These are phyloP conservation scores for Eciton burchellii DNA, from an alignment of 1,140 invertebrate species.

Conservation along the genomic window DNA sequence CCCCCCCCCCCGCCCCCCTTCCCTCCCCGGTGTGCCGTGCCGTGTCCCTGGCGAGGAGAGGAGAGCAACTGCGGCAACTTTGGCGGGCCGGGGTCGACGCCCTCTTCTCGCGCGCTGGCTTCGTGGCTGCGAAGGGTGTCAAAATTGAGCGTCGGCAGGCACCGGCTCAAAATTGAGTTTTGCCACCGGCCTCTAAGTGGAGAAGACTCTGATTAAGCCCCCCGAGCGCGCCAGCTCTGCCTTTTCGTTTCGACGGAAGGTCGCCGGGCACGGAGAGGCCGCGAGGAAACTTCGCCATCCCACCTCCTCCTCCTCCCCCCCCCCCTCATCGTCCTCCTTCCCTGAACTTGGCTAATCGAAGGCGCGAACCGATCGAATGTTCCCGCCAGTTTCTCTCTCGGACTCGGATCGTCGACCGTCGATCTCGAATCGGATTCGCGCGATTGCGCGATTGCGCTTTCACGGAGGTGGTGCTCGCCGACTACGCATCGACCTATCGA, in stretches of 20 bases:
- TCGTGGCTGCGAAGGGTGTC: conserved; percentile 82
- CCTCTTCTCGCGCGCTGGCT: conserved; percentile 65
- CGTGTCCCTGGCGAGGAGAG: too few relatives aligned
- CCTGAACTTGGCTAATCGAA: conserved; percentile 40
- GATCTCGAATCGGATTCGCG: background rate
- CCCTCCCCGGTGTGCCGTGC: too few relatives aligned
- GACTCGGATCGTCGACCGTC: conserved; percentile 1
- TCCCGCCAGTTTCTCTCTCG: background rate
- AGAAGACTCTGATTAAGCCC: conserved; percentile 84
- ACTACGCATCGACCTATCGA: too few relatives aligned
- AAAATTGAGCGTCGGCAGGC: conserved; percentile 83
- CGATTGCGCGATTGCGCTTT: background rate
- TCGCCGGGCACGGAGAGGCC: conserved; percentile 21
- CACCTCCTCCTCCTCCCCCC: too few relatives aligned
- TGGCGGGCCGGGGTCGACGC: conserved; percentile 50
- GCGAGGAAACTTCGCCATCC: conserved; percentile 43
- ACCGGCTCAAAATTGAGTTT: conserved; percentile 85
- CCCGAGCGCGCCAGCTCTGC: conserved; percentile 71
- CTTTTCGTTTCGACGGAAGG: conserved; percentile 75
- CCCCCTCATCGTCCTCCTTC: too few relatives aligned
- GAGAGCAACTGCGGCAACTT: conserved; percentile 47
- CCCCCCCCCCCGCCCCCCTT: conserved; percentile 50
- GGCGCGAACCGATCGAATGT: conserved; percentile 15
- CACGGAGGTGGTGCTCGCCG: background rate
- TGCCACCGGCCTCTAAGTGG: conserved; percentile 79